Base-by-base conservation (phyloP, 1,140 invertebrate genomes). In the Lethrus apterus region DNA sequence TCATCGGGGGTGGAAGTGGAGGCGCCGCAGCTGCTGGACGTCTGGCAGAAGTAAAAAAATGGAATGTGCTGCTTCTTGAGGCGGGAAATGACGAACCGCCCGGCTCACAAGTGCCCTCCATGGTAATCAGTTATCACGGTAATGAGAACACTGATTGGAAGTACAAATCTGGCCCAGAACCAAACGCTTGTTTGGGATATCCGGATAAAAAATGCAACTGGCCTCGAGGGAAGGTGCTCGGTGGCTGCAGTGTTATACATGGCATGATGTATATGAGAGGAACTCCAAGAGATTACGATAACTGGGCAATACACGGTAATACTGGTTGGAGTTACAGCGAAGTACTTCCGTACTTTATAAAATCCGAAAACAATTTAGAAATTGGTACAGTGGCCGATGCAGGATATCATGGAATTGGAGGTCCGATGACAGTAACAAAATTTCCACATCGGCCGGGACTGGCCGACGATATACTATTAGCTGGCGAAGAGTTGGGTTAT, bases 211-310 rank as follows among this genome's bases (percentile, higher is more conserved):
- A 65, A 11, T 77, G 76, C 52, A 57, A 56, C 7, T 80, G 76
- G 76, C 69, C 72, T 0, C 68, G 75, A 48, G 78, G 71, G 2
- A 78, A 80, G 60, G 67, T 68, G 13, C 45, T 75, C 40, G 80
- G 80, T n/a, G 80, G 80, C 7, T 75, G 73, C 30, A 78, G 76
- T 20, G 73, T 75, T 2, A 65, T 82, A n/a, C 81, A 83, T 61
- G 78, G 75, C 2, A 85, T 87, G 81, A 82, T 84, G 63, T 86
- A 86, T 54, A 77, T 79, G 15, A 70, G 84, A 31, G 84, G 84
- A 0, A 74, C 82, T 55, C 71, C 78, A 0, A 72, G 62, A 46
- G 83, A 87, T 66, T 87, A 80, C 59, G 73, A 87, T 57, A 68
- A 79, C 29, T 88, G 84, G 84, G 80, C 71, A 13, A 38, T 44